Conservation (phyloP, 2,797 vertebrate genomes). For the Glyptemys insculpta region DNA sequence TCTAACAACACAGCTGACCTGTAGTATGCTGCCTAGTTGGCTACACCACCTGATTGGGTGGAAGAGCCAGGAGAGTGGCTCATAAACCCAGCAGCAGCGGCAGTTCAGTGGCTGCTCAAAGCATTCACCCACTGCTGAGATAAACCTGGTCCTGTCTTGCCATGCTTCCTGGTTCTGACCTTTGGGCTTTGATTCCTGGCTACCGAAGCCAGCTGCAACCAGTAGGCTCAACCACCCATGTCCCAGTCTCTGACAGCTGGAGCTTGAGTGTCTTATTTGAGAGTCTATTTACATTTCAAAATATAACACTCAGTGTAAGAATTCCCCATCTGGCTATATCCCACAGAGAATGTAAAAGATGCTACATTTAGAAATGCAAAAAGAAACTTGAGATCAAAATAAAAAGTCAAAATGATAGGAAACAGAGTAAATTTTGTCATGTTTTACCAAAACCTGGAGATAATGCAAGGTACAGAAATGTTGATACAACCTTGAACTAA, state of each 20-base stretch:
- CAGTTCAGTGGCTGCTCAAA: neutral
- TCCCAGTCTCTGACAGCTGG: neutral
- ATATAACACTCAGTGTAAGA: neutral
- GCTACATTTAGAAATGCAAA: neutral
- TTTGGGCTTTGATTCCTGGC: neutral
- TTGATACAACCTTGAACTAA: neutral
- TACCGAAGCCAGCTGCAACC: neutral
- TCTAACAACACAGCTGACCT: neutral
- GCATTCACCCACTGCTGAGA: neutral
- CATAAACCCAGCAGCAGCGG: neutral
- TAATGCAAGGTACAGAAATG: neutral
- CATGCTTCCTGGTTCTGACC: neutral
- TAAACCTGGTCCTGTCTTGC: neutral
- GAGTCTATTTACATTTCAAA: neutral
- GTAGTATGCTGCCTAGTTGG: neutral
- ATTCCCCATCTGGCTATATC: neutral
- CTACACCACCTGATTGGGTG: neutral
- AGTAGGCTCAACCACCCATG: neutral
- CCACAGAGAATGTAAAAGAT: neutral
- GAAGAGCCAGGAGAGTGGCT: neutral
- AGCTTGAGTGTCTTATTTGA: neutral
- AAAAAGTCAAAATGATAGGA: neutral
- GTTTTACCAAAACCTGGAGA: neutral
- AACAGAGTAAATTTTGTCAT: neutral
- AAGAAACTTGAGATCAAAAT: neutral